phyloP scores from a whole-genome alignment of 2,797 vertebrate genomes.

The Artibeus lituratus region DNA sequence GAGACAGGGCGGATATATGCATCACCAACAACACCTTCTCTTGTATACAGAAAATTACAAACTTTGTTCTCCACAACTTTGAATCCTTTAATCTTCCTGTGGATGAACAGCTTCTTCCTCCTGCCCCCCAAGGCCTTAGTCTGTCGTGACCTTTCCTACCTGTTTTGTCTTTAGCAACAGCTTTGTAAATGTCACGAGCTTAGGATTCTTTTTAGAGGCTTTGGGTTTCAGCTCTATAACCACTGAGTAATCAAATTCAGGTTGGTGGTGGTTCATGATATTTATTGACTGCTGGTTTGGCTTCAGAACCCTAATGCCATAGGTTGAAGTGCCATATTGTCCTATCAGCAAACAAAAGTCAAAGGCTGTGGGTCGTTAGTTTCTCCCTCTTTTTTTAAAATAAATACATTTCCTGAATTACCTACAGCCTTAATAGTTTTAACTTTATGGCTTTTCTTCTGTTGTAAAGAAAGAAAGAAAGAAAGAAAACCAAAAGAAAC shows the following conservation, averaged over 20 bases:
- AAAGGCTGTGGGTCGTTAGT: background rate
- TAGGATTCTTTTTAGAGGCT: conserved; percentile 73
- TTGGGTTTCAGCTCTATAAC: conserved; percentile 70
- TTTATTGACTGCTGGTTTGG: conserved; percentile 70
- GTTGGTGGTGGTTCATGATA: conserved; percentile 65
- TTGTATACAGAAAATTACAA: conserved; percentile 77
- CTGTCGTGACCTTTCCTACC: conserved; percentile 78
- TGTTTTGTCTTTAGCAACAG: conserved; percentile 77
- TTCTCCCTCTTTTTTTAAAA: background rate
- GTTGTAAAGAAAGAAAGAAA: background rate
- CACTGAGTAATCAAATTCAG: conserved; percentile 70
- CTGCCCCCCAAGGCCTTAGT: conserved; percentile 69
- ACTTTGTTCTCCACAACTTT: conserved; percentile 75
- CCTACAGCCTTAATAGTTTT: background rate
- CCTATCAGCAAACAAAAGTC: conserved; percentile 38
- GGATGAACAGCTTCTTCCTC: conserved; percentile 72
- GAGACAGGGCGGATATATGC: conserved; percentile 47
- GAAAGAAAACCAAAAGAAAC: conserved; percentile 1
- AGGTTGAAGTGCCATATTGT: conserved; percentile 50
- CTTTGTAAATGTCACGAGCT: conserved; percentile 77
- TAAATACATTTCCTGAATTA: conserved; percentile 21
- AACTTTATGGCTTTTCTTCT: background rate
- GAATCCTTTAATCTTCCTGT: conserved; percentile 81
- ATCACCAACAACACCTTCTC: conserved; percentile 54
- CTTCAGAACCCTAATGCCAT: conserved; percentile 64